Base-by-base conservation (phyloP, 2,888 invertebrate genomes). In the Taphrorychus bicolor region DNA sequence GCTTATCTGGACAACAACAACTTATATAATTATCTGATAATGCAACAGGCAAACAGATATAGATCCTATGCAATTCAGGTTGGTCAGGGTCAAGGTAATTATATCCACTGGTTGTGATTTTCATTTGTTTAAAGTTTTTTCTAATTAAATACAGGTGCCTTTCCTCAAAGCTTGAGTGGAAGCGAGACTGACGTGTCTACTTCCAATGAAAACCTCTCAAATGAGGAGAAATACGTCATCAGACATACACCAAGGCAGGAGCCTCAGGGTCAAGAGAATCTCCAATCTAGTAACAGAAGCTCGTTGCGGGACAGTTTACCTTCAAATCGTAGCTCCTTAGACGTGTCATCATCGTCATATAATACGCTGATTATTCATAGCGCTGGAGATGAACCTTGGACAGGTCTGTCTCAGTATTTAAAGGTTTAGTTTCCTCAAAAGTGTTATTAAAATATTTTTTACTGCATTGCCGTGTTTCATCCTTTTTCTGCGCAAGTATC, bases 171-270 rank as follows among this genome's bases (percentile, higher is more conserved):
- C 81, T 84, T 92, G 73, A 79, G 94, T 74, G 94, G 94, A 40
- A 94, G 94, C 80, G 95, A 95, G 83, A 93, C 94, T 3, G 94
- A 95, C 85, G 90, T 94, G 65, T 94, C 94, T 11, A 94, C 94
- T 2, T 95, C 94, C 14, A 94, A 91, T 74, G 95, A 95, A 82
- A 95, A 95, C 83, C 83, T 96, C 71, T 93, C 93, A 32, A 87
- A 91, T 76, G 93, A 94, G 82, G 93, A 94, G 80, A 86, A 92
- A 73, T 92, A 92, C 84, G 92, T 93, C 51, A 91, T 94, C 70
- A 85, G 91, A 72, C 92, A 92, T 77, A 92, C 91, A 0, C 90
- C 92, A 4, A 85, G 95, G 40, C 95, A 95, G 77, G 95, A 95
- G 80, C 95, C 95, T 0, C 95, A 95, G 81, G 95, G 95, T 0